Conservation (phyloP, 1,140 invertebrate genomes). For the Philotrypesis tridentata region DNA sequence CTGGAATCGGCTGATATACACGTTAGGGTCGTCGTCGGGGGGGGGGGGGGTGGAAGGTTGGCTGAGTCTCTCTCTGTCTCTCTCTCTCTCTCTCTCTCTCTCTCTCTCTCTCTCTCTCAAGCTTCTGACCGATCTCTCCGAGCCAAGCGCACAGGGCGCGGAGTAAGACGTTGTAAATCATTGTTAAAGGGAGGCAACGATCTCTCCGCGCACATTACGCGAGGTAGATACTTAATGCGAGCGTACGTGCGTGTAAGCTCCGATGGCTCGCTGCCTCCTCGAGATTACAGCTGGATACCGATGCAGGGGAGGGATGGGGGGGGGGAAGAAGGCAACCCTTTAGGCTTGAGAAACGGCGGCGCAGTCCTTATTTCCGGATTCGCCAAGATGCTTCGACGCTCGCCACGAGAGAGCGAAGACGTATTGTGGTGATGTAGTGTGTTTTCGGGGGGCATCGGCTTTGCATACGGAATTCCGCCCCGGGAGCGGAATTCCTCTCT, state of each 20-base stretch:
- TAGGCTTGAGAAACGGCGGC: constrained; percentile 35
- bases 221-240: constrained; percentile 63
- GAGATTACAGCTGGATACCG: constrained; percentile 56
- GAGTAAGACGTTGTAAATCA: constrained; percentile 72
- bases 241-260: constrained; percentile 72
- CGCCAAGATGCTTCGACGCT: background rate
- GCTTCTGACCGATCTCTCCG: constrained; percentile 60
- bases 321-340: constrained; percentile 35
- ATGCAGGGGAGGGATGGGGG: too few relatives aligned
- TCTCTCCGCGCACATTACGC: constrained; percentile 70
- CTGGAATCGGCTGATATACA: constrained; percentile 50
- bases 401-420: constrained; percentile 24
- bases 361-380: constrained; percentile 46
- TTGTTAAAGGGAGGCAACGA: constrained; percentile 63
- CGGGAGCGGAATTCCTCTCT: too few relatives aligned
- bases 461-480: too few relatives aligned
- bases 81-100: too few relatives aligned
- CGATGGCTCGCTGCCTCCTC: constrained; percentile 62
- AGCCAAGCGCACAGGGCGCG: constrained; percentile 64
- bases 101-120: too few relatives aligned
- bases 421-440: background rate
- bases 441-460: background rate
- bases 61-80: too few relatives aligned
- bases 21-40: constrained; percentile 31
- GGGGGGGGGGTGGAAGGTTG: constrained; percentile 14